Evolutionary conservation across 2,113 vertebrate genomes (phyloP), one percentile per base, ranked within the genome.

Genomic region (Equus przewalskii): DNA sequence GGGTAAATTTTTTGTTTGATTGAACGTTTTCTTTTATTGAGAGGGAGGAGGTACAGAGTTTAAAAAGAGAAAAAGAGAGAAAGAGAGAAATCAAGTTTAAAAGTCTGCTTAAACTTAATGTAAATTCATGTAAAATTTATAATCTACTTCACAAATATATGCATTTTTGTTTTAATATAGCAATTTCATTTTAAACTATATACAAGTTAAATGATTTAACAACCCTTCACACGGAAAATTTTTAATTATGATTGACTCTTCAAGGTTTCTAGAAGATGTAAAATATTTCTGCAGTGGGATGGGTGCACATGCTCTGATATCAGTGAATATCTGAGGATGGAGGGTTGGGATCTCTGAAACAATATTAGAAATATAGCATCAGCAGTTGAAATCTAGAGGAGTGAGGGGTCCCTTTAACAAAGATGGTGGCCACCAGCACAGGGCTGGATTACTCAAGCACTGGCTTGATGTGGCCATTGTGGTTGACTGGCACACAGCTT

Each of bases 21-120:
- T 85, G 19, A 41, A 49, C 75, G 8, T 72, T 83, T 90, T 90
- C 12, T 58, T 93, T 94, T 80, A 87, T 24, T 85, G 33, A 85
- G 4, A 62, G 6, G 28, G 54, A 81, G 4, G 24, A 82, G 8
- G 6, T 44, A 49, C 1, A 60, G 16, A 13, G 70, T 60, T 30
- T 6, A 19, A 30, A 60, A 19, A 14, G 73, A 41, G 1, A 85
- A 46, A 46, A 22, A n/a, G 13, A 51, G 15, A n/a, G 21, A n/a
- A 9, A 21, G 22, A 36, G 13, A 80, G 33, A 75, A 78, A 26
- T 83, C 64, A 62, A 1, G 19, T 58, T 60, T 11, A 78, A 81
- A 84, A 81, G 18, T 41, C 11, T 82, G 12, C 65, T 85, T 62
- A 24, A 67, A 88, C 4, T 19, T 78, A 44, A 89, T 24, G 1